phyloP scores from a whole-genome alignment of 2,797 vertebrate genomes.

The Pelobates cultripes region DNA sequence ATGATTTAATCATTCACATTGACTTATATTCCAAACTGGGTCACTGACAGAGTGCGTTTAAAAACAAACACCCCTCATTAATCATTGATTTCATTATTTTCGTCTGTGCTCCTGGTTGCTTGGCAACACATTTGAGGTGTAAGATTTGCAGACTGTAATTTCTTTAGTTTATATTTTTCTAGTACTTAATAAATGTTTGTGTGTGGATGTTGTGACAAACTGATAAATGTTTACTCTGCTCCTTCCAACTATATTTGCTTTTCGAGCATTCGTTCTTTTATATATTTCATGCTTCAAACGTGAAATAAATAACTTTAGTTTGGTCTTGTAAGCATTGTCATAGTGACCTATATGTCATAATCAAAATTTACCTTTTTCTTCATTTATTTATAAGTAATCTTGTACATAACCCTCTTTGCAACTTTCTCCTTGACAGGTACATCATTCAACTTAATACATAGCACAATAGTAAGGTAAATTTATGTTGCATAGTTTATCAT shows the following conservation, averaged over 20 bases:
- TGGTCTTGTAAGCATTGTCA: background rate
- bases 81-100: conserved; percentile 35
- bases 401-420: no score
- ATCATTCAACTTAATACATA: no score
- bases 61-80: conserved; percentile 36
- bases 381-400: no score
- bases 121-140: conserved; percentile 14
- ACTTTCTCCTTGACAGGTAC: no score
- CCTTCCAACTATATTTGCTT: background rate
- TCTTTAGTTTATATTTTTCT: conserved; percentile 4
- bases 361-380: background rate
- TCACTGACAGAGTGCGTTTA: conserved; percentile 29
- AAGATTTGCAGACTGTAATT: conserved; percentile 11
- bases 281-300: background rate
- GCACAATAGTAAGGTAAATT: no score
- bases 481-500: no score
- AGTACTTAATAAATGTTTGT: conserved; percentile 3
- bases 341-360: conserved; percentile 7
- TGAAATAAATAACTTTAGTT: conserved; percentile 7
- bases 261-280: conserved; percentile 4
- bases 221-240: conserved; percentile 27
- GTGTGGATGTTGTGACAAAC: conserved; percentile 3
- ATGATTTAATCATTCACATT: conserved; percentile 38
- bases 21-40: conserved; percentile 23
- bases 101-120: conserved; percentile 21